These are phyloP conservation scores for Tinea pellionella DNA, from an alignment of 2,888 invertebrate species.

Conservation along the genomic window DNA sequence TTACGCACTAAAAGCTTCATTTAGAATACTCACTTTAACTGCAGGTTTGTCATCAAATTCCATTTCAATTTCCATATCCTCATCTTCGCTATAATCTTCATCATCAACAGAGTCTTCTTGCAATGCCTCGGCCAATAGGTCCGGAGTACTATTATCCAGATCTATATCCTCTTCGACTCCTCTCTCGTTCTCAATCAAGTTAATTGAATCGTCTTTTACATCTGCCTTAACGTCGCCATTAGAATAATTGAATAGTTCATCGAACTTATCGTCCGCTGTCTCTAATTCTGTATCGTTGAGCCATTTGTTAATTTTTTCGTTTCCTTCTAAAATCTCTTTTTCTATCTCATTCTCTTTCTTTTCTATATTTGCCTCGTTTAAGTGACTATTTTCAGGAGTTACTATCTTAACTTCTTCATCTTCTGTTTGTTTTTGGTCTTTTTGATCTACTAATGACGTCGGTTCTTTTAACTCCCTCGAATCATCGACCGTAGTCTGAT, in stretches of 20 bases:
- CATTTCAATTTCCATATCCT: slow-evolving; percentile 22
- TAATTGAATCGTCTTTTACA: background rate
- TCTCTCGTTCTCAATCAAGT: background rate
- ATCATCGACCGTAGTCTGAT: too few species aligned
- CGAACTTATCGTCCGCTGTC: background rate
- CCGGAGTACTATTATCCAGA: slow-evolving; percentile 34
- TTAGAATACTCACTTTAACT: slow-evolving; percentile 45
- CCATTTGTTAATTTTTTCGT: slow-evolving; percentile 18
- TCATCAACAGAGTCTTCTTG: slow-evolving; percentile 30
- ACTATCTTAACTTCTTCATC: background rate
- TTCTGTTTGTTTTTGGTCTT: background rate
- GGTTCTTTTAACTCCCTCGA: too few species aligned
- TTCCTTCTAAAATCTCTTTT: slow-evolving; percentile 14
- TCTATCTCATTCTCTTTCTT: slow-evolving; percentile 14
- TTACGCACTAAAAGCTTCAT: too few species aligned
- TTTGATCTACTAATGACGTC: background rate
- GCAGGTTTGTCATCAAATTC: slow-evolving; percentile 25
- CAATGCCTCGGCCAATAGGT: slow-evolving; percentile 48
- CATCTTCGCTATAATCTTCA: slow-evolving; percentile 24
- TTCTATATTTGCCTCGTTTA: slow-evolving; percentile 11
- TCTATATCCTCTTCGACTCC: slow-evolving; percentile 23
- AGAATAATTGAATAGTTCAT: background rate
- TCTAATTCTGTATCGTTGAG: background rate
- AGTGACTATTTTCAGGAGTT: background rate
- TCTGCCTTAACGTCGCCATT: background rate